Percentiles rank a stretch among this genome's conserved stretches.
These are phyloP conservation scores for Eufriesea mexicana DNA, from an alignment of 1,140 invertebrate species.

Conservation along the genomic window DNA sequence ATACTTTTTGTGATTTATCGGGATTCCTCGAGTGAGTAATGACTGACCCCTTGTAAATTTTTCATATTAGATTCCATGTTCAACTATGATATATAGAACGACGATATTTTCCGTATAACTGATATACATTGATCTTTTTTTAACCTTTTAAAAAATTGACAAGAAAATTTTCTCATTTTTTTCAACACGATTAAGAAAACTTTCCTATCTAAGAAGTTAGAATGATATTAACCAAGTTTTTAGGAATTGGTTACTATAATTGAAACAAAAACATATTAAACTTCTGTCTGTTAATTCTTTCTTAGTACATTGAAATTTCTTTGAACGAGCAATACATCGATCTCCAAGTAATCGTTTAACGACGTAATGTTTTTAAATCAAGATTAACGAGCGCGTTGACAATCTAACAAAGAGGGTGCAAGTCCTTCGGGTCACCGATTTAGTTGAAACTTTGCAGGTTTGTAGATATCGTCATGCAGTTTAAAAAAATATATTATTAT, in stretches of 20 bases:
- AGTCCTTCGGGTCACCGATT: too few species aligned
- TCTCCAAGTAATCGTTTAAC: background rate
- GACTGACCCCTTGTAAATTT: slow-evolving; percentile 74
- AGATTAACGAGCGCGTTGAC: slow-evolving; percentile 34
- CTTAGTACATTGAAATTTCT: background rate
- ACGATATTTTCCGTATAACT: background rate
- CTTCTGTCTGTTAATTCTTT: background rate
- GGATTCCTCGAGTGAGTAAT: slow-evolving; percentile 74
- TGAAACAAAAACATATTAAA: too few species aligned
- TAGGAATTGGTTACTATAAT: too few species aligned
- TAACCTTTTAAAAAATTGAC: background rate
- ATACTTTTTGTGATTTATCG: slow-evolving; percentile 78
- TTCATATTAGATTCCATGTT: slow-evolving; percentile 72
- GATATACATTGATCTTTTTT: background rate
- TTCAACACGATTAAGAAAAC: too few species aligned
- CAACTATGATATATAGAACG: slow-evolving; percentile 16
- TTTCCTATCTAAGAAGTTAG: too few species aligned
- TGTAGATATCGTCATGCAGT: too few species aligned
- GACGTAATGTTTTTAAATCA: slow-evolving; percentile 15
- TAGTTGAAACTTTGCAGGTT: too few species aligned
- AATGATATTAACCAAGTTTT: too few species aligned
- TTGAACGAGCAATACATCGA: background rate
- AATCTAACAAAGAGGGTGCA: too few species aligned
- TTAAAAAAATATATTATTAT: too few species aligned
- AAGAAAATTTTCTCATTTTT: too few species aligned